Conservation (phyloP, 2,888 invertebrate species). For the Leucoma salicis region DNA sequence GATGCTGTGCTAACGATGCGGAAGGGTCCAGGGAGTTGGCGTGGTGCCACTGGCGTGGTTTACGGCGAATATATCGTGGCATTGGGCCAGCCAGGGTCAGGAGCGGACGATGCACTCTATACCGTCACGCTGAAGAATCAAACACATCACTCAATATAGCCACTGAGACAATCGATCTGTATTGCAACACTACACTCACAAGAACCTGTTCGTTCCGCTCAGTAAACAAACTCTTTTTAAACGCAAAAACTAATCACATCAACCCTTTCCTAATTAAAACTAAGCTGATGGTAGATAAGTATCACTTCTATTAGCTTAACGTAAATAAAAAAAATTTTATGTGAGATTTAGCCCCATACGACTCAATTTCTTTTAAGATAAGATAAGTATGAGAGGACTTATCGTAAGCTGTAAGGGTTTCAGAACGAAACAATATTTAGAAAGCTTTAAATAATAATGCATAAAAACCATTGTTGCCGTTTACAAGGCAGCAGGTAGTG, state of each 20-base stretch:
- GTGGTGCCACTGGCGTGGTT: slow-evolving; percentile 47
- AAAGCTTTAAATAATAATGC: slow-evolving; percentile 50
- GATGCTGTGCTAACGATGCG: slow-evolving; percentile 69
- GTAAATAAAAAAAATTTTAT: slow-evolving; percentile 32
- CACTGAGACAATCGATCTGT: slow-evolving; percentile 20
- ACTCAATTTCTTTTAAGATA: slow-evolving; percentile 53
- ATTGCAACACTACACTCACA: slow-evolving; percentile 4
- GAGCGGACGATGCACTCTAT: slow-evolving; percentile 74
- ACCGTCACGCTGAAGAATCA: slow-evolving; percentile 48
- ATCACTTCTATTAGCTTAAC: slow-evolving; percentile 14
- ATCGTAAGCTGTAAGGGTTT: slow-evolving; percentile 55
- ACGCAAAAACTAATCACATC: slow-evolving; percentile 9
- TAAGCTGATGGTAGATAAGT: slow-evolving; percentile 20
- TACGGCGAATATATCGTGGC: slow-evolving; percentile 65
- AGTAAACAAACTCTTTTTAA: slow-evolving; percentile 6
- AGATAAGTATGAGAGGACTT: slow-evolving; percentile 63
- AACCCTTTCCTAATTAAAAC: slow-evolving; percentile 32
- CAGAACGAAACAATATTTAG: slow-evolving; percentile 59
- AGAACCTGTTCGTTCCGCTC: neutral
- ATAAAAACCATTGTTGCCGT: slow-evolving; percentile 54
- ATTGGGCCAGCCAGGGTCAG: slow-evolving; percentile 81
- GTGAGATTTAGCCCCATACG: slow-evolving; percentile 36
- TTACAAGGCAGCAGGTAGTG: slow-evolving; percentile 63
- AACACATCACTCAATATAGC: slow-evolving; percentile 32
- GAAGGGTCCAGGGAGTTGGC: slow-evolving; percentile 71